Base-by-base conservation (phyloP, 2,113 vertebrate species). In the Phoenicopterus ruber region DNA sequence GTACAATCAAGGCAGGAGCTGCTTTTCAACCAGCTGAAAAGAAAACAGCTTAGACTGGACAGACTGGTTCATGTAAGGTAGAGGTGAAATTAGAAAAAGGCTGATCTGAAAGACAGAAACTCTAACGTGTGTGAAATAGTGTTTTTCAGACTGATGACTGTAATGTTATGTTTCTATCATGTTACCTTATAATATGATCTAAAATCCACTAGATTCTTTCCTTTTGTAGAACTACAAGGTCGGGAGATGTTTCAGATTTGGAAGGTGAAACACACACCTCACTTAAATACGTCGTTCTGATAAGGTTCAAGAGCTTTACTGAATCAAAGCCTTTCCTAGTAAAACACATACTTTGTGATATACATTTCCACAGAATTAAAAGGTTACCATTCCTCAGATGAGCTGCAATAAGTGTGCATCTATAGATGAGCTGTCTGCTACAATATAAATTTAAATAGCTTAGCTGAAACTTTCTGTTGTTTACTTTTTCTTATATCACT, bases 1-100 rank as follows among this genome's bases (percentile, higher is more conserved):
- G 40, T 80, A 90, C 94, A 97, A 93, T 93, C 77, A 92, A 90
- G 87, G 42, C 65, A 78, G 40, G 17, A 79, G 17, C 24, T 88
- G 32, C 34, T 61, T 97, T 81, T 54, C 73, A 91, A 55, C 25
- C 59, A 92, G n/a, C 49, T 70, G 54, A 76, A 85, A 77, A 73
- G 67, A 90, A 91, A 95, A 87, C 50, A 94, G 86, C 71, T 96
- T 91, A 91, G 81, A 77, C 32, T 42, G 71, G 58, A 52, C 61
- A 74, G 74, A 63, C 5, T 71, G 42, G 89, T 94, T 96, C 84
- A 94, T 29, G 17, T 84, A 77, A 96, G 71, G 83, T 78, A 94
- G 78, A 84, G 79, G 58, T 89, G 92, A 96, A 91, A 96, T 66
- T 84, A 89, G 83, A 89, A 91, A 89, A 79, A 76, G 5, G 13